Percentiles rank a stretch among this genome's conserved stretches.
These are phyloP conservation scores for Tenrec ecaudatus DNA, from an alignment of 2,113 vertebrate genomes.

Conservation along the genomic window DNA sequence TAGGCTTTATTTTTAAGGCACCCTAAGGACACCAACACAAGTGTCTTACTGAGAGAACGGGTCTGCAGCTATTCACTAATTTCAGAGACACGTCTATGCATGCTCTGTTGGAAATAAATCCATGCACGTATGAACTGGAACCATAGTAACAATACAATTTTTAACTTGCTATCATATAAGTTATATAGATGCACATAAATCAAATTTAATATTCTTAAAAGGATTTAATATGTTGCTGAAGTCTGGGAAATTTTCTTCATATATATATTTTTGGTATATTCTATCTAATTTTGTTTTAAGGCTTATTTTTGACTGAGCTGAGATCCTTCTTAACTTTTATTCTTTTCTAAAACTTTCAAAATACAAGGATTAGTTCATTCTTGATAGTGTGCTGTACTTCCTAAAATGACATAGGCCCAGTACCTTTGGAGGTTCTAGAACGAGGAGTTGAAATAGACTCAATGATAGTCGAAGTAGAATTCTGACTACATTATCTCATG, in stretches of 20 bases:
- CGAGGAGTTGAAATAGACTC: neutral
- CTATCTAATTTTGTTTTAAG: neutral
- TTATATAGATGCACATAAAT: neutral
- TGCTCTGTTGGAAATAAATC: no score
- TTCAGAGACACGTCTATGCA: no score
- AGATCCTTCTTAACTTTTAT: conserved; percentile 10
- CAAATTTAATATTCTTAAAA: conserved; percentile 46
- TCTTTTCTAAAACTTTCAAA: neutral
- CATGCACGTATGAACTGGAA: no score
- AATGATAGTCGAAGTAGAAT: neutral
- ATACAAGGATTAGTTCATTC: neutral
- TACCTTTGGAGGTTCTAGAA: neutral
- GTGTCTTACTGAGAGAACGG: no score
- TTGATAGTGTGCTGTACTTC: neutral
- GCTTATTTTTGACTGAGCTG: neutral
- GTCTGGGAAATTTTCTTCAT: neutral
- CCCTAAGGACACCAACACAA: no score
- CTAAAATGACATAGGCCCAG: neutral
- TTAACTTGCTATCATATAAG: neutral
- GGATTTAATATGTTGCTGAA: neutral
- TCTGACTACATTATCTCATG: neutral
- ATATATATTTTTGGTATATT: neutral
- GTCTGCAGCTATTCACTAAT: no score
- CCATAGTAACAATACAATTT: neutral
- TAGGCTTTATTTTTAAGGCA: no score